phyloP scores from a whole-genome alignment of 2,113 vertebrate species.

The Craseonycteris thonglongyai region DNA sequence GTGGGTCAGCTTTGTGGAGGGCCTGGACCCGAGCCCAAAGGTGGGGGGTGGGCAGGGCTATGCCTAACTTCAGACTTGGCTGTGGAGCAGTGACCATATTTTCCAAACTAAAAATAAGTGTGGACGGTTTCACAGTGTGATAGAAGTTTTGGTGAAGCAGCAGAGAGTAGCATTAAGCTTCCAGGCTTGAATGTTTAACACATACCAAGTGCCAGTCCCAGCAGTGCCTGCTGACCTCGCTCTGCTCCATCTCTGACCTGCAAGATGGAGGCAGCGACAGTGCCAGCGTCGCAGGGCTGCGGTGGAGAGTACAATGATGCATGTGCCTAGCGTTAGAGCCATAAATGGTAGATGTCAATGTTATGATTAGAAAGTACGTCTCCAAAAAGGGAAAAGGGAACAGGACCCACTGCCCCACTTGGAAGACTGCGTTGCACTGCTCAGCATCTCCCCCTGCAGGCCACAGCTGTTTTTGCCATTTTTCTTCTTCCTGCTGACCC shows the following conservation, averaged over 20 bases:
- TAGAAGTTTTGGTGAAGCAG: neutral
- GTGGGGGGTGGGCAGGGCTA: neutral
- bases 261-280: no score
- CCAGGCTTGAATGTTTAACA: neutral
- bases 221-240: neutral
- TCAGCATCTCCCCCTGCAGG: neutral
- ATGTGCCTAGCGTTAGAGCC: neutral
- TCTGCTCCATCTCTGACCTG: neutral
- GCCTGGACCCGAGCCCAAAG: neutral
- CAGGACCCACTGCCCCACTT: accelerated
- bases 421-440: neutral
- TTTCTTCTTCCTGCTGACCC: neutral
- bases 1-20: neutral
- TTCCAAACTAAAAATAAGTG: constrained; percentile 16
- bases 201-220: neutral
- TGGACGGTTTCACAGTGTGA: neutral
- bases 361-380: neutral
- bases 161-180: neutral
- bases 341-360: neutral
- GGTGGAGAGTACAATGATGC: neutral
- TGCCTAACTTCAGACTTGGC: neutral
- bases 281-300: neutral
- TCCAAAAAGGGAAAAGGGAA: neutral
- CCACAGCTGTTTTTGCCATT: neutral
- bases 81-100: neutral